Base-by-base conservation (phyloP, 2,888 invertebrate genomes). In the Gymnocheta viridis region DNA sequence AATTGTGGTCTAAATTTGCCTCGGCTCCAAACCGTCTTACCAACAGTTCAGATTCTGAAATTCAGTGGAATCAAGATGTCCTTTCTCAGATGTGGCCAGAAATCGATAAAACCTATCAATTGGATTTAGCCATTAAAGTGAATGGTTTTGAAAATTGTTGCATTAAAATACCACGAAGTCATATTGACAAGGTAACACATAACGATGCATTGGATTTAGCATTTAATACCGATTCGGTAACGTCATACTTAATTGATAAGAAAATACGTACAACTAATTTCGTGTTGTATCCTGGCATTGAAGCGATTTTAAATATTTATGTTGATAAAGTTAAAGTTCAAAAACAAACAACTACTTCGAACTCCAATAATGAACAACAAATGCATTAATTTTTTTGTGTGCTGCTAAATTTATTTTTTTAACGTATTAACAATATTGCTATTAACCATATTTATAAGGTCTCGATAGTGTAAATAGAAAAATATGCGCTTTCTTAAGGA, bases 1-100 rank as follows among this genome's bases (percentile, higher is more conserved):
- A 98, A 91, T 92, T 98, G 17, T 99, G 98, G 98, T 93, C 94
- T 24, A 97, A 96, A 64, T 95, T 97, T 88, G 92, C 93, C 41
- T 93, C 94, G 0, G 95, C 95, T 2, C 94, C 95, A 4, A 93
- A 94, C 87, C 93, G 94, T 86, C 88, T 94, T 14, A 93, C 93
- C 88, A 86, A 89, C 76, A n/a, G n/a, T n/a, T 90, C 41, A 32
- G 6, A 92, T 4, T 88, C 90, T 10, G 93, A 94, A 86, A 93
- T 96, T 62, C 90, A 93, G 62, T 96, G 96, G 95, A 92, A 95
- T 70, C 93, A 94, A 89, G 92, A 93, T 89, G 95, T 97, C 62
- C 93, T 96, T 51, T 94, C 95, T 76, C 97, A 98, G 91, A 92
- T 90, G 56, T 96, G 97, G 97, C 96, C 97, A 0, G 92, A 94